A percentile compares a stretch with the other conserved stretches of the same genome.
Evolutionary conservation across 2,113 vertebrate species (phyloP).

Genomic region (Eurypyga helias): DNA sequence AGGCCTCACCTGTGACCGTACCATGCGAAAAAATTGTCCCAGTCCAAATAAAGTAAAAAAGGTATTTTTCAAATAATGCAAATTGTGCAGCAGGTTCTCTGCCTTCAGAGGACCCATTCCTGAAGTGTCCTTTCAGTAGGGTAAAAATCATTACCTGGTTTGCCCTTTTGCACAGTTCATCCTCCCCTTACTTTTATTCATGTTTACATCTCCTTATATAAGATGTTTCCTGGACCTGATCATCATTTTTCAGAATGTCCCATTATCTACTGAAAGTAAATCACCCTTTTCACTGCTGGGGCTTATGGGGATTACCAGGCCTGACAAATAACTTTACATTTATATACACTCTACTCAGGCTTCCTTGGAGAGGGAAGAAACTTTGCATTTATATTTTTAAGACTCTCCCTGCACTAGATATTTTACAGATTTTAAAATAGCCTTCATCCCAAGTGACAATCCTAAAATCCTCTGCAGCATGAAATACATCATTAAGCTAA

Average conservation of each 20-base stretch:
- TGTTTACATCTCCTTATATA: neutral
- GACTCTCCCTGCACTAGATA: neutral
- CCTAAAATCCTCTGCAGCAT: neutral
- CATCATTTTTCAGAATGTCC: neutral
- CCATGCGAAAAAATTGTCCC: fast-evolving
- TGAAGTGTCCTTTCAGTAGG: neutral
- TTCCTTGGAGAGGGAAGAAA: neutral
- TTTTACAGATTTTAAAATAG: neutral
- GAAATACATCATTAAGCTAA: neutral
- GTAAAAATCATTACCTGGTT: neutral
- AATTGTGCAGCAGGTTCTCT: neutral
- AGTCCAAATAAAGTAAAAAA: neutral
- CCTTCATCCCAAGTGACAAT: neutral
- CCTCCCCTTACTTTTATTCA: neutral
- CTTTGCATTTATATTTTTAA: neutral
- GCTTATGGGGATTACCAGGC: neutral
- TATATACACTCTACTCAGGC: neutral
- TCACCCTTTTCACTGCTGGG: neutral
- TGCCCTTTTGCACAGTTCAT: neutral
- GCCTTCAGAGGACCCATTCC: neutral
- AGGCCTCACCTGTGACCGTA: neutral
- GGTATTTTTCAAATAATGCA: neutral
- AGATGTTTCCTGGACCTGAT: neutral
- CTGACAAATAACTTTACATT: neutral
- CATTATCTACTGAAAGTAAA: neutral